Percentiles rank a stretch among this genome's conserved stretches.
These are phyloP conservation scores for Sula dactylatra DNA, from an alignment of 2,113 vertebrate genomes.

Conservation along the genomic window DNA sequence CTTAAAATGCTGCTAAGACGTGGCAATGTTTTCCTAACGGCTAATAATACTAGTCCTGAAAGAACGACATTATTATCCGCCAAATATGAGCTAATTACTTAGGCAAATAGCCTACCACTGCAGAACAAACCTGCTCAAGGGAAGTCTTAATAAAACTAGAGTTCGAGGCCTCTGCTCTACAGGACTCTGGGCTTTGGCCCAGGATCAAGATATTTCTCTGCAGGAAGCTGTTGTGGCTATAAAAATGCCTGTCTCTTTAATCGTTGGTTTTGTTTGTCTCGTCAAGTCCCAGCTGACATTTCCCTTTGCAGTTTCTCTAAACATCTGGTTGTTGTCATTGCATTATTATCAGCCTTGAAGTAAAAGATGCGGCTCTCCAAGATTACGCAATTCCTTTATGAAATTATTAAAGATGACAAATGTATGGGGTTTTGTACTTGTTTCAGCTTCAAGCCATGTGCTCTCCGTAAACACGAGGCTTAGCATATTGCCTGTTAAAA, in stretches of 20 bases:
- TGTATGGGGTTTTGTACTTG: neutral
- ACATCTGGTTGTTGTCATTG: neutral
- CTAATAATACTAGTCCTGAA: neutral
- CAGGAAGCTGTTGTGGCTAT: conserved; percentile 22
- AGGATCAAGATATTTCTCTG: neutral
- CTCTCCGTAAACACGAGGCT: neutral
- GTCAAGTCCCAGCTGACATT: conserved; percentile 2
- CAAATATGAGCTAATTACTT: neutral
- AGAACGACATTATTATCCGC: neutral
- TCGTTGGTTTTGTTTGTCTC: neutral
- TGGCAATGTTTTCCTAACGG: neutral
- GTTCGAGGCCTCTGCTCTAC: neutral
- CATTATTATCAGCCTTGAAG: neutral
- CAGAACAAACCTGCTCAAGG: neutral
- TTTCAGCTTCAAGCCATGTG: neutral
- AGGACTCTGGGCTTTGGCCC: neutral
- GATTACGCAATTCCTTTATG: neutral
- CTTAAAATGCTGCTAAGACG: neutral
- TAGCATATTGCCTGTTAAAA: neutral
- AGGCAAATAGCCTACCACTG: neutral
- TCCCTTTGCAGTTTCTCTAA: neutral
- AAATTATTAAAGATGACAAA: neutral
- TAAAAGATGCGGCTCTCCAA: neutral
- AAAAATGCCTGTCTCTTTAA: neutral
- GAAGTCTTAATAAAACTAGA: neutral